Evolutionary conservation across 2,888 invertebrate genomes (phyloP), one percentile per base, ranked within the genome.

Genomic region (Halictus quadricinctus): DNA sequence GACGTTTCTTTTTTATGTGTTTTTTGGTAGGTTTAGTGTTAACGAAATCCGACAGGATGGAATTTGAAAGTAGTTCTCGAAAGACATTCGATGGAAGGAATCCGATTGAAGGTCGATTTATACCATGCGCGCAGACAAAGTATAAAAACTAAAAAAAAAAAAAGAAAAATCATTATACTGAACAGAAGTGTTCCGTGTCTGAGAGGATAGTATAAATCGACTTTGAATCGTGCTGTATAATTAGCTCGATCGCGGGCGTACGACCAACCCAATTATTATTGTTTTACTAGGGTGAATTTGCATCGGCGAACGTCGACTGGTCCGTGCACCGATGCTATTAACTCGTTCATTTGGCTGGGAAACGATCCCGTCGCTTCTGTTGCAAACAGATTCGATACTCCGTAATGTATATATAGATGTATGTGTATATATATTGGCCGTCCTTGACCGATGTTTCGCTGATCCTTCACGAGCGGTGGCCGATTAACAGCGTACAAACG

Each of bases 331-430:
- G 69, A 70, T 72, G 50, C 81, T 72, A 87, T 87, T 87, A 86
- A 73, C 87, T 77, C 77, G 76, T 81, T 83, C 83, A 72, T 58
- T 75, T 76, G 50, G 36, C 72, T 58, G 58, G 50, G 58, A 48
- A 66, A 73, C 72, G 75, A 85, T 60, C 15, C 60, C 36, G 29
- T 46, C 70, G 74, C 7, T 21, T 75, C 43, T 76, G 83, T 86
- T 77, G 76, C 76, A 81, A 81, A 85, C 79, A 72, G 85, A 86
- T 79, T 79, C 69, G 73, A 76, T 72, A 70, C 69, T 76, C 74
- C n/a, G 25, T 69, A 75, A 48, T 36, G 36, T 36, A 5, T 36
- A 36, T 36, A 36, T 5, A 36, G 36, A 36, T 36, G 36, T 36
- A 36, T 5, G 36, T 36, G 5, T 36, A 36, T 81, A 60, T 58